Conservation (phyloP, 2,113 vertebrate genomes). For the Agapornis roseicollis region DNA sequence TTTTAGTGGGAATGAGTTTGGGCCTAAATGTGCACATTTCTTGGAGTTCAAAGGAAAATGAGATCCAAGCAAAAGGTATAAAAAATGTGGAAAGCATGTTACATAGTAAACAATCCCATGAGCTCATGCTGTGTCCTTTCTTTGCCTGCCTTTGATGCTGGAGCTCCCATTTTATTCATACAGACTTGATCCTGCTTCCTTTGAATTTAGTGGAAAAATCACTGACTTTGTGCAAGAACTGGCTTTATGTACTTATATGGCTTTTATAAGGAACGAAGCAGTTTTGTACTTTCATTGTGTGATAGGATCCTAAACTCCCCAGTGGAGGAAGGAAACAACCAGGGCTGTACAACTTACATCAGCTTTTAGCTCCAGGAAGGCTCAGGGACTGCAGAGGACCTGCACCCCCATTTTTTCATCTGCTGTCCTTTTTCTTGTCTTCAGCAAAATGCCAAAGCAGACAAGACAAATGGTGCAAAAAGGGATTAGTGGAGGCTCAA, state of each 20-base stretch:
- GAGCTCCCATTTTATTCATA: background rate
- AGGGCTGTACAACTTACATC: background rate
- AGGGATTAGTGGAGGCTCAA: background rate
- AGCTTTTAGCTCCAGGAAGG: background rate
- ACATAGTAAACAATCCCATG: constrained; percentile 10
- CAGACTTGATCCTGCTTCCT: background rate
- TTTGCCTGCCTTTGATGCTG: constrained; percentile 32
- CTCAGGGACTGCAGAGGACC: background rate
- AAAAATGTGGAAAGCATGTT: background rate
- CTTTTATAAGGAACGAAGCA: background rate
- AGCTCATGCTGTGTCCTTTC: constrained; percentile 18
- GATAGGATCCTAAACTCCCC: background rate
- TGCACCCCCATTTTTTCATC: background rate
- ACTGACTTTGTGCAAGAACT: background rate
- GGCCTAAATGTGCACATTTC: background rate
- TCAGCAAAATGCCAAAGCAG: background rate
- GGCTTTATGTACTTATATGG: background rate
- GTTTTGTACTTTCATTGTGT: background rate
- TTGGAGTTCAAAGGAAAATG: constrained; percentile 27
- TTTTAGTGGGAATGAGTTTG: background rate
- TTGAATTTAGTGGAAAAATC: background rate
- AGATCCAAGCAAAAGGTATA: background rate
- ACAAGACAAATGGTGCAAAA: background rate
- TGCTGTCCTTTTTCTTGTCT: background rate
- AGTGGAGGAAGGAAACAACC: background rate